Percentiles rank a stretch among this genome's conserved stretches.
Evolutionary conservation across 2,113 vertebrate genomes (phyloP).

Genomic region (Barbus barbus): DNA sequence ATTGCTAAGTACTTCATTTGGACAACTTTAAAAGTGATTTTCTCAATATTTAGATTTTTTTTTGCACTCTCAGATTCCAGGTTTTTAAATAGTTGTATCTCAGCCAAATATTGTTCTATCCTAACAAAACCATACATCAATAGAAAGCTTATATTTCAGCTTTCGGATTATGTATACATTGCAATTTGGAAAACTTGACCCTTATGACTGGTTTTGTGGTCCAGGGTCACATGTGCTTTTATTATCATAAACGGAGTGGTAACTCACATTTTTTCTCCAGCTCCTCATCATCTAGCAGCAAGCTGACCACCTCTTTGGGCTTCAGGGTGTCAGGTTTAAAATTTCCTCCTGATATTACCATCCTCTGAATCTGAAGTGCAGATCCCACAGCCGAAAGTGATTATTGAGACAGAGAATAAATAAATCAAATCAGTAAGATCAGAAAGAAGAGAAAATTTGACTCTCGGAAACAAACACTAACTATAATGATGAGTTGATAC

Average conservation of each 20-base stretch:
- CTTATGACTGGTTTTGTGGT: too few species aligned
- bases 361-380: conserved; percentile 89
- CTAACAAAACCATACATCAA: too few species aligned
- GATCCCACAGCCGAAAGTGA: conserved; percentile 19
- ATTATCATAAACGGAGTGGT: background rate
- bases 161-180: too few species aligned
- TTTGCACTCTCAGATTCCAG: too few species aligned
- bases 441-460: background rate
- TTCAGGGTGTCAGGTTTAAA: conserved; percentile 99
- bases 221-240: background rate
- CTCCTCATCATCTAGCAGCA: conserved; percentile 97
- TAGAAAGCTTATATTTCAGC: too few species aligned
- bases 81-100: too few species aligned
- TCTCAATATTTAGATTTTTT: too few species aligned
- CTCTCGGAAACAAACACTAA: conserved; percentile 7
- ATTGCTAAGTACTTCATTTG: too few species aligned
- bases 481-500: conserved; percentile 18
- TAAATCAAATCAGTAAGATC: background rate
- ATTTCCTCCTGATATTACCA: conserved; percentile 98
- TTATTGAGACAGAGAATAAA: background rate
- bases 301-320: conserved; percentile 97
- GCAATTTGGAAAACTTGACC: too few species aligned
- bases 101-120: too few species aligned
- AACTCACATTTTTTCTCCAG: conserved; percentile 94
- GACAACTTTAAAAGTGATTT: too few species aligned